Conservation (phyloP, 2,797 vertebrate genomes). For the Rousettus madagascariensis region DNA sequence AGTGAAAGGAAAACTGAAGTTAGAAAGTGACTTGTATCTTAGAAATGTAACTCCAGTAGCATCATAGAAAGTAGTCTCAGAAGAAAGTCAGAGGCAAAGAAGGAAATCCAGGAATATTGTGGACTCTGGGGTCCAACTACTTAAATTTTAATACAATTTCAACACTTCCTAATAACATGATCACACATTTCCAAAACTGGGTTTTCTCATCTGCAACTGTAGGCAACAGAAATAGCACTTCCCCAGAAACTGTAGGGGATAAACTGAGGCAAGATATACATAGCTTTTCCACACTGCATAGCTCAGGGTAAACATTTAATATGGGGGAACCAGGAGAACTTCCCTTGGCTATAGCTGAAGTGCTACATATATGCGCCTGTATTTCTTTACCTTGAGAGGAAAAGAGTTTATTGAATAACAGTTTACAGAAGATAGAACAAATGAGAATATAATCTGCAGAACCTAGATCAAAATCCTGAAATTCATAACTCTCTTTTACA, state of each 20-base stretch:
- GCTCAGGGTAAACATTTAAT: background rate
- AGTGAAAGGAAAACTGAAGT: background rate
- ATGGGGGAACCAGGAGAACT: background rate
- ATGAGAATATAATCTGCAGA: background rate
- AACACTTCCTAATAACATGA: background rate
- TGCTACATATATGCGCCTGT: background rate
- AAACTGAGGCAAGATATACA: background rate
- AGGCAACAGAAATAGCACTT: background rate
- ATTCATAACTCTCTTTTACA: constrained; percentile 17
- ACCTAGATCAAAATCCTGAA: background rate
- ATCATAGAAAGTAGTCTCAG: background rate
- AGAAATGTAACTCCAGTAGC: background rate
- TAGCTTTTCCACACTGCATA: background rate
- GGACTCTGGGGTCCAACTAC: background rate
- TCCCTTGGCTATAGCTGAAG: background rate
- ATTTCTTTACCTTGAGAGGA: background rate
- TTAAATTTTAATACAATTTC: background rate
- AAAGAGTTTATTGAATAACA: background rate
- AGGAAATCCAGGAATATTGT: background rate
- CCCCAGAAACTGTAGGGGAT: background rate
- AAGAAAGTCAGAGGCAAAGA: background rate
- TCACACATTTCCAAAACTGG: background rate
- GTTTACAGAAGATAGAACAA: constrained; percentile 29
- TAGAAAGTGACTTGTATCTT: background rate
- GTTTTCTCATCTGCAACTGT: background rate